Percentiles rank a stretch among this genome's conserved stretches.
Evolutionary conservation across 2,113 vertebrate genomes (phyloP).

Genomic region (Smithornis capensis): DNA sequence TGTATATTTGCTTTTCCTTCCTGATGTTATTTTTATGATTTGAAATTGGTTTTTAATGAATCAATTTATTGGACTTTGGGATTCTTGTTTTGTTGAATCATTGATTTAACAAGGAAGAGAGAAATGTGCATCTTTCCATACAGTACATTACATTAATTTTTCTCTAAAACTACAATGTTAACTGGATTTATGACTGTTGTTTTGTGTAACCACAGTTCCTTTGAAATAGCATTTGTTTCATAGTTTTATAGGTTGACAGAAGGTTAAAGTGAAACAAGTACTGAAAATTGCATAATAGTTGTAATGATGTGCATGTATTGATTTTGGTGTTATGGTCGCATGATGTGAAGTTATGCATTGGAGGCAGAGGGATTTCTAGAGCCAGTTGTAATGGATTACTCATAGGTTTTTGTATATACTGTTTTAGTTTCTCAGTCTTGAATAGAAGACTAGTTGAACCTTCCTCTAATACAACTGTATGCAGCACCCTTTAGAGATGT

Average conservation of each 20-base stretch:
- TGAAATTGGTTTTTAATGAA: constrained; percentile 29
- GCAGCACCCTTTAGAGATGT: not conserved
- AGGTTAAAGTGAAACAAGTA: constrained; percentile 48
- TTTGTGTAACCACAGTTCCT: constrained; percentile 30
- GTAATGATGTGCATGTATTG: constrained; percentile 60
- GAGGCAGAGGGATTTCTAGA: constrained; percentile 34
- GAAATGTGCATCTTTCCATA: not conserved
- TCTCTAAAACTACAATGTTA: constrained; percentile 32
- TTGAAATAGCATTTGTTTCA: constrained; percentile 41
- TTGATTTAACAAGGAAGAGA: not conserved
- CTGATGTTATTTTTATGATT: not conserved
- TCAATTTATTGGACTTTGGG: constrained; percentile 7
- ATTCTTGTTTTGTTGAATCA: constrained; percentile 38
- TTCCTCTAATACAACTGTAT: not conserved
- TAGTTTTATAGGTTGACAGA: constrained; percentile 48
- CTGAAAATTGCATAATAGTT: constrained; percentile 60
- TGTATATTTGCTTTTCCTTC: not conserved
- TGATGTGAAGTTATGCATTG: constrained; percentile 1
- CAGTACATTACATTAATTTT: not conserved
- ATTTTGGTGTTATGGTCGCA: constrained; percentile 13
- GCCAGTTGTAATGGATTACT: constrained; percentile 11
- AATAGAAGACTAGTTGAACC: constrained; percentile 22
- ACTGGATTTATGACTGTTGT: not conserved
- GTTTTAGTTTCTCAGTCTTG: not conserved
- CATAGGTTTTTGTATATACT: not conserved